These are phyloP conservation scores for Gopherus flavomarginatus DNA, from an alignment of 2,113 vertebrate species.

Conservation along the genomic window DNA sequence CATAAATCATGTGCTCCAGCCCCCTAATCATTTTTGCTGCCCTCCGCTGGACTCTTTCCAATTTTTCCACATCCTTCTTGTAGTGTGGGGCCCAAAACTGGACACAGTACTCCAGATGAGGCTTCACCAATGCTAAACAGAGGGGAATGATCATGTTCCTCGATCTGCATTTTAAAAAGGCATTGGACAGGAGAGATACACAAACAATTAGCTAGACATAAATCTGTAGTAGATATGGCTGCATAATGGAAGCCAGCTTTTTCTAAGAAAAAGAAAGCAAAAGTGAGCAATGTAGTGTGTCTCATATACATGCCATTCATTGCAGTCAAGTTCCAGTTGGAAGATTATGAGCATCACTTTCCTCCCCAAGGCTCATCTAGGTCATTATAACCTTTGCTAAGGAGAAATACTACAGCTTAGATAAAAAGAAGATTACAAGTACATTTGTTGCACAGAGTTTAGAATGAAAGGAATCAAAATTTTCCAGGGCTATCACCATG, in stretches of 20 bases:
- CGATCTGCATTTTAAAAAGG: conserved; percentile 37
- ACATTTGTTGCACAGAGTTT: conserved; percentile 47
- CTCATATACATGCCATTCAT: background rate
- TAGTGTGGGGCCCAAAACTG: too few relatives aligned
- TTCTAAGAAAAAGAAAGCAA: background rate
- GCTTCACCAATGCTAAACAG: too few relatives aligned
- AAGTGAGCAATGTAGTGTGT: background rate
- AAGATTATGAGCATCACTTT: conserved; percentile 46
- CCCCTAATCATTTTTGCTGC: too few relatives aligned
- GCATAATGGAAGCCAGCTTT: conserved; percentile 5
- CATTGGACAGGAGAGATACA: conserved; percentile 30
- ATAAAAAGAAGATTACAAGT: conserved; percentile 54
- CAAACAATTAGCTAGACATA: conserved; percentile 16
- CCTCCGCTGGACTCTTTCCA: too few relatives aligned
- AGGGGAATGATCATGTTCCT: too few relatives aligned
- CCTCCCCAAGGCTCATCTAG: conserved; percentile 45
- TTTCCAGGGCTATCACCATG: conserved; percentile 32
- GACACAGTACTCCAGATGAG: too few relatives aligned
- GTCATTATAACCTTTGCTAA: conserved; percentile 66
- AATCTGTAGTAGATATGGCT: conserved; percentile 9
- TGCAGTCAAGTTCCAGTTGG: conserved; percentile 29
- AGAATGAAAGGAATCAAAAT: conserved; percentile 43
- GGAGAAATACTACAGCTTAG: conserved; percentile 10
- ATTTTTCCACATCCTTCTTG: too few relatives aligned
- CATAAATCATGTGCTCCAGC: too few relatives aligned